phyloP scores from a whole-genome alignment of 2,113 vertebrate genomes.

The Marmota monax region DNA sequence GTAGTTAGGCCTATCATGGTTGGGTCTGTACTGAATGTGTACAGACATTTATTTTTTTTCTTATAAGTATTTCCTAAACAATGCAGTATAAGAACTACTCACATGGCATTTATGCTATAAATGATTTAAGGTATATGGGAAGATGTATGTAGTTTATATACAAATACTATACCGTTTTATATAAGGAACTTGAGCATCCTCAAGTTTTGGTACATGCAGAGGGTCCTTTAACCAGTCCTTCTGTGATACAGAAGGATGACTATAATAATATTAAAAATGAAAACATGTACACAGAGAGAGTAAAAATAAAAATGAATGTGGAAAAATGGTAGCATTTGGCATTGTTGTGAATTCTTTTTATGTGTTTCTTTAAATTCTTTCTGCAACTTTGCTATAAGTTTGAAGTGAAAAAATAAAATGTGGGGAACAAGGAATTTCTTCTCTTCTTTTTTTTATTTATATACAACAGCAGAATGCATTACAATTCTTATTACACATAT shows the following conservation, averaged over 20 bases:
- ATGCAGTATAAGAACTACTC: neutral
- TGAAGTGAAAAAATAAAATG: neutral
- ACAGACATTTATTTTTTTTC: neutral
- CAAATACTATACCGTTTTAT: neutral
- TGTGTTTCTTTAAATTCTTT: neutral
- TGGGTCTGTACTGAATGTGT: neutral
- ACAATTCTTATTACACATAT: too few species aligned
- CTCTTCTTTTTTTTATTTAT: too few species aligned
- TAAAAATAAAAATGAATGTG: constrained; percentile 12
- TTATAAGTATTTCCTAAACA: neutral
- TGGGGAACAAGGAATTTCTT: neutral
- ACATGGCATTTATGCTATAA: neutral
- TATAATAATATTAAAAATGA: neutral
- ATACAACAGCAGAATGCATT: too few species aligned
- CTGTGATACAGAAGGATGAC: neutral
- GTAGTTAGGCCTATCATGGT: neutral
- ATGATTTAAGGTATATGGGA: neutral
- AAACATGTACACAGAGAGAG: neutral
- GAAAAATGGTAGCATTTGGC: constrained; percentile 20
- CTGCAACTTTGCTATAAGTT: neutral
- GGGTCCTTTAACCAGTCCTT: neutral
- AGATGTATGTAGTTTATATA: neutral
- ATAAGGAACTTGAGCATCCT: neutral
- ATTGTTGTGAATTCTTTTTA: neutral
- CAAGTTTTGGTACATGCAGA: neutral